Evolutionary conservation across 2,113 vertebrate species (phyloP), one percentile per base, ranked within the genome.

Genomic region (Hyla sarda): DNA sequence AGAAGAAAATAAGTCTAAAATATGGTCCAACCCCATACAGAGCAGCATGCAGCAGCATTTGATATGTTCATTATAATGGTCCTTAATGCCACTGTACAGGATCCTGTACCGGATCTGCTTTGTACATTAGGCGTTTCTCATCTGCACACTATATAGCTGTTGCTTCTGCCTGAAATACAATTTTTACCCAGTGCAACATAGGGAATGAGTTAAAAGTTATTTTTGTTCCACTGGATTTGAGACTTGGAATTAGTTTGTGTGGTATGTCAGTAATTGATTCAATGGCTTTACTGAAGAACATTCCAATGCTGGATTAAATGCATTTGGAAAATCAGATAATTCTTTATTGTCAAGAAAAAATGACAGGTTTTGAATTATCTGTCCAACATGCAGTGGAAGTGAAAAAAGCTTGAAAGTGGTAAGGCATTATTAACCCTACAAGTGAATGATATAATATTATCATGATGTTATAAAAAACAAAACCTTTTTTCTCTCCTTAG

Each of bases 191-290:
- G 14, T 25, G 19, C 58, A 30, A 32, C 52, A 58, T 60, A 52
- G 50, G 76, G 50, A 79, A 58, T 58, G 17, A 79, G 76, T 79
- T 79, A 79, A 79, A 79, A 60, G 76, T 23, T 81, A 65, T 81
- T 81, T 81, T 81, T 80, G 78, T 34, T 56, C 50, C 79, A 81
- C 37, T 81, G 79, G 41, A 81, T 81, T 80, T 81, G 37, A 65
- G 14, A 30, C 50, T 81, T 81, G 79, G 79, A 62, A 3, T 47
- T 16, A 17, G 56, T 62, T 60, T 65, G 41, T 81, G 37, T 81
- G 79, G 77, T 80, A 80, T 80, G 79, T 81, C 79, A 65, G 79
- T 81, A 65, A 81, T 81, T 81, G 79, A 65, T 81, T 81, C 58
- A 81, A 65, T 81, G 32, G 79, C 79, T 81, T 81, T 65, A 6